phyloP scores from a whole-genome alignment of 2,113 vertebrate species.

The Tilapia sparmanii region DNA sequence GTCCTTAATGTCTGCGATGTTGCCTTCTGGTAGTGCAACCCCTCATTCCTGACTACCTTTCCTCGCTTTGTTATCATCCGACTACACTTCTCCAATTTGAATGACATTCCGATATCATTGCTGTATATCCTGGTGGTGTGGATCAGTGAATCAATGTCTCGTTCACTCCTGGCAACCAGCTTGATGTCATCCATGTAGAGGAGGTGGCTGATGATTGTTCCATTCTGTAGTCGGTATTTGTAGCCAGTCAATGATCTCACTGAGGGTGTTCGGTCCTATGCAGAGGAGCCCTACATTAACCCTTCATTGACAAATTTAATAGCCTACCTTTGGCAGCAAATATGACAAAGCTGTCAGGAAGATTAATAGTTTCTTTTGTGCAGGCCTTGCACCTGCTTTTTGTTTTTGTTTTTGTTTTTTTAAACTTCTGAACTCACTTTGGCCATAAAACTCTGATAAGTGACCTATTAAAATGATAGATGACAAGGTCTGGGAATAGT shows the following conservation, averaged over 20 bases:
- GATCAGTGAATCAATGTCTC: background rate
- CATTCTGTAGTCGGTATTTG: background rate
- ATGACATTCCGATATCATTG: fast-evolving
- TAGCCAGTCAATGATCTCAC: background rate
- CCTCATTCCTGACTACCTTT: background rate
- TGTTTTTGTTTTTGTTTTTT: background rate
- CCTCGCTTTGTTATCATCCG: background rate
- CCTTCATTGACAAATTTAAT: background rate
- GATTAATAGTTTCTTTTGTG: background rate
- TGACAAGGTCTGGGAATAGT: background rate
- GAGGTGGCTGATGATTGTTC: background rate
- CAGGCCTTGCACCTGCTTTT: background rate
- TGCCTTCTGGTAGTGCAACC: background rate
- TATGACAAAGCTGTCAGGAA: background rate
- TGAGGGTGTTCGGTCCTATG: background rate
- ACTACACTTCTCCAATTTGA: background rate
- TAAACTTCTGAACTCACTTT: background rate
- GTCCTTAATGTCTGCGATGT: background rate
- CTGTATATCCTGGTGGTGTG: background rate
- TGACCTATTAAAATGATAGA: background rate
- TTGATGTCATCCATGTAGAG: background rate
- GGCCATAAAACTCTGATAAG: background rate
- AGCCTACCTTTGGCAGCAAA: background rate
- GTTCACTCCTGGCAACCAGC: background rate
- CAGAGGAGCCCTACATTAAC: background rate